Conservation (phyloP, 2,113 vertebrate genomes). For the Potamarius usumacintae region DNA sequence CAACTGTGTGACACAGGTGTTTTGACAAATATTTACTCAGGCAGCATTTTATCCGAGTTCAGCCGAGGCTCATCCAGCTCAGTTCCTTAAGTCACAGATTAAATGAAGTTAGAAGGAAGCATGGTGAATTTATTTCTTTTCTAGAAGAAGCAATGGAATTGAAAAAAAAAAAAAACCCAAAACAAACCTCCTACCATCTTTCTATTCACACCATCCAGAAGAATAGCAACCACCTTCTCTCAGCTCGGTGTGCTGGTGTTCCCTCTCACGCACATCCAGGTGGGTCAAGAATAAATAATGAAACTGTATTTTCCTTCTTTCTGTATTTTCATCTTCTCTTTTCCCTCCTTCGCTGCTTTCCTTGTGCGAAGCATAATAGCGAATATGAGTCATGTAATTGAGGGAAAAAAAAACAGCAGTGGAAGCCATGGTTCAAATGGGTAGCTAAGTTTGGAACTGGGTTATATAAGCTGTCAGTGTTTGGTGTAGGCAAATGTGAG, state of each 20-base stretch:
- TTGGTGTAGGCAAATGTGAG: slow-evolving; percentile 65
- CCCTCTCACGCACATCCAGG: slow-evolving; percentile 55
- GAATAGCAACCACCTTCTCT: background rate
- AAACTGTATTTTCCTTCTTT: slow-evolving; percentile 29
- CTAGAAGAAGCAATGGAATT: background rate
- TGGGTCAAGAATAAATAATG: slow-evolving; percentile 60
- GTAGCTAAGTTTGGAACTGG: slow-evolving; percentile 68
- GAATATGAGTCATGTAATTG: slow-evolving; percentile 76
- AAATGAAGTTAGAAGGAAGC: background rate
- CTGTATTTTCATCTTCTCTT: slow-evolving; percentile 14
- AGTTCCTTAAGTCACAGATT: background rate
- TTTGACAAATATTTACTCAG: slow-evolving; percentile 14
- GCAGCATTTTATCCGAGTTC: background rate
- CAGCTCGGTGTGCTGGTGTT: slow-evolving; percentile 59
- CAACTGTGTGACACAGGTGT: slow-evolving; percentile 16
- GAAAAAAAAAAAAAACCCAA: slow-evolving; percentile 1
- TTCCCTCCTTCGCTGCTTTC: slow-evolving; percentile 58
- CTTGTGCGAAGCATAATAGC: slow-evolving; percentile 67
- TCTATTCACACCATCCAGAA: slow-evolving; percentile 28
- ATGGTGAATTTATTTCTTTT: background rate
- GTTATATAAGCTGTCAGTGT: slow-evolving; percentile 72
- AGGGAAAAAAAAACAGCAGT: slow-evolving; percentile 56
- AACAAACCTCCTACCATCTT: background rate
- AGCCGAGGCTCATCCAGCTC: background rate
- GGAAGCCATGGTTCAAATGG: slow-evolving; percentile 65